Percentiles rank a stretch among this genome's conserved stretches.
Evolutionary conservation across 2,113 vertebrate species (phyloP).

Genomic region (Pandion haliaetus): DNA sequence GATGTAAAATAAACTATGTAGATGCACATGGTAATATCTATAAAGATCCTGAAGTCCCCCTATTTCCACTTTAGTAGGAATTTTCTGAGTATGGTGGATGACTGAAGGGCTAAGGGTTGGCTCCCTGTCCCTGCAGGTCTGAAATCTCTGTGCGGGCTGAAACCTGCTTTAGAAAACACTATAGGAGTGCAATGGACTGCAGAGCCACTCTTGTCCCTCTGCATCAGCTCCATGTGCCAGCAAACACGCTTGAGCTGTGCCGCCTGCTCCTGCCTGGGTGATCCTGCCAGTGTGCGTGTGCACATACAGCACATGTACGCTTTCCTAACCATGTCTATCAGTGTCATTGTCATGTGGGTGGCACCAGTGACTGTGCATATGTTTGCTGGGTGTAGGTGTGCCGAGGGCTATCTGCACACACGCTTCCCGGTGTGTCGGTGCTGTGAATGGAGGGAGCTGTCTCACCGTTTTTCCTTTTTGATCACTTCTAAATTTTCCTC

Average conservation of each 20-base stretch:
- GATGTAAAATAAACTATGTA: background rate
- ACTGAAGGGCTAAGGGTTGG: background rate
- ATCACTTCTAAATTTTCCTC: background rate
- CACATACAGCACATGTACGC: background rate
- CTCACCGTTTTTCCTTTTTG: background rate
- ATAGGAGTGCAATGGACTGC: background rate
- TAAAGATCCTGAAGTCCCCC: background rate
- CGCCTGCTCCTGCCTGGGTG: background rate
- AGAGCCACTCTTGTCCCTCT: background rate
- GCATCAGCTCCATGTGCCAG: background rate
- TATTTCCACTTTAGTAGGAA: background rate
- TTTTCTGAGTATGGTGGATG: background rate
- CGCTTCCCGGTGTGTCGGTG: background rate
- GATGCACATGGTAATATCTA: accelerated
- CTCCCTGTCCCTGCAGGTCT: background rate
- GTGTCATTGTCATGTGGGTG: background rate
- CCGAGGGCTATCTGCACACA: background rate
- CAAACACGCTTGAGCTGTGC: background rate
- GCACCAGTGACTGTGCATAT: background rate
- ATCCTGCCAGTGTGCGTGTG: background rate
- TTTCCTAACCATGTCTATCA: background rate
- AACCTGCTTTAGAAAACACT: background rate
- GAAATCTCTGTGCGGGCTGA: background rate
- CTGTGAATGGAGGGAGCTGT: background rate
- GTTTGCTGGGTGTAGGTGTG: background rate